Conservation (phyloP, 2,888 invertebrate genomes). For the Machimus rusticus region DNA sequence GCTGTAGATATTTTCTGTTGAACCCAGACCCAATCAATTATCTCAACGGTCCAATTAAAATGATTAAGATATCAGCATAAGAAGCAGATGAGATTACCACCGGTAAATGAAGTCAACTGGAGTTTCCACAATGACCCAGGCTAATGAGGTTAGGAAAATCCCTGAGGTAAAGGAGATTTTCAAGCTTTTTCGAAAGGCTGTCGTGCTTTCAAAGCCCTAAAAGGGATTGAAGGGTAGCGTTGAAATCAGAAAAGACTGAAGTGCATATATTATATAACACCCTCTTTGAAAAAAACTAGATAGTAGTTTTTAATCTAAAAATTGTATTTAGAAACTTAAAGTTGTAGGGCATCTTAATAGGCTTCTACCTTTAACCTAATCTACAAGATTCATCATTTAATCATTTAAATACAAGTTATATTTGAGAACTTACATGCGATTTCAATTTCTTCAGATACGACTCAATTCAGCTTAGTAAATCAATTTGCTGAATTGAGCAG, state of each 20-base stretch:
- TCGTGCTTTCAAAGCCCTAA: background rate
- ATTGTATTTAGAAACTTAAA: no score
- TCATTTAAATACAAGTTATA: no score
- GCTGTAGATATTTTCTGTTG: background rate
- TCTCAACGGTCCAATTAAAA: conserved; percentile 18
- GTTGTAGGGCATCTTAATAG: no score
- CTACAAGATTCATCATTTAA: no score
- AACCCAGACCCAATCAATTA: conserved; percentile 10
- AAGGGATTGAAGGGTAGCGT: background rate
- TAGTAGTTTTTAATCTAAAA: no score
- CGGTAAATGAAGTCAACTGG: background rate
- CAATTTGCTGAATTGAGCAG: background rate
- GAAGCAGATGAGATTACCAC: background rate
- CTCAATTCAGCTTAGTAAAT: background rate
- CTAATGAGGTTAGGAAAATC: background rate
- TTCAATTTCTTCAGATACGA: no score
- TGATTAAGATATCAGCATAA: conserved; percentile 9
- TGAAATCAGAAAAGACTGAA: background rate
- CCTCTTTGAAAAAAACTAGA: no score
- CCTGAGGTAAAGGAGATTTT: background rate
- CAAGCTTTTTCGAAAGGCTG: background rate
- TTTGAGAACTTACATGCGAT: no score
- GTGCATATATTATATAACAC: no score
- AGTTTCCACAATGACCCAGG: background rate
- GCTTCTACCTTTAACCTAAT: no score